phyloP scores from a whole-genome alignment of 2,797 vertebrate genomes.

The Myotis myotis region DNA sequence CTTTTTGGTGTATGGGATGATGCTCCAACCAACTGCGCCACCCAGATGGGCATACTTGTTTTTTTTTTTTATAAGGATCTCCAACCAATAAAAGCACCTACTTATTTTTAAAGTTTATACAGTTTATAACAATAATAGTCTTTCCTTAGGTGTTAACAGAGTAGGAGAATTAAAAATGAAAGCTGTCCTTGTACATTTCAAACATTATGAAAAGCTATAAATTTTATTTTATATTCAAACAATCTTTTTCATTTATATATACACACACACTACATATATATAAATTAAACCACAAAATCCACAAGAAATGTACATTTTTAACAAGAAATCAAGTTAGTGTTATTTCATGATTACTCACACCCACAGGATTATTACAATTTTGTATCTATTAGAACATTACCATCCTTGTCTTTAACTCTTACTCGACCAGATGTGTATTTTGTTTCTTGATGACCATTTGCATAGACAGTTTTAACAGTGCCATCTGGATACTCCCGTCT shows the following conservation, averaged over 20 bases:
- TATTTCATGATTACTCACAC: conserved; percentile 58
- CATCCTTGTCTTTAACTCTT: conserved; percentile 94
- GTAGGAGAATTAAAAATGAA: conserved; percentile 1
- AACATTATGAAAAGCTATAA: conserved; percentile 20
- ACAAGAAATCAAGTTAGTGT: conserved; percentile 59
- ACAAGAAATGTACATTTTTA: conserved; percentile 62
- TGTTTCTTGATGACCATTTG: conserved; percentile 94
- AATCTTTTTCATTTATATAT: conserved; percentile 47
- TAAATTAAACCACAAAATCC: conserved; percentile 59
- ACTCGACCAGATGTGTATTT: conserved; percentile 92
- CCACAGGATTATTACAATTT: conserved; percentile 67
- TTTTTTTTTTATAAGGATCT: neutral
- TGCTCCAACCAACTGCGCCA: neutral
- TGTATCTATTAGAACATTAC: conserved; percentile 91
- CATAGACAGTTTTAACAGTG: conserved; percentile 94
- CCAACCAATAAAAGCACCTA: neutral
- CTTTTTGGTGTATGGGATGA: neutral
- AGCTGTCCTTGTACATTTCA: conserved; percentile 21
- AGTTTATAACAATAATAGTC: neutral
- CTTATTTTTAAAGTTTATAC: neutral
- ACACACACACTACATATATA: conserved; percentile 60
- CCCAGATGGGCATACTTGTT: neutral
- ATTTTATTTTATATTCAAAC: conserved; percentile 65
- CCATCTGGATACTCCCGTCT: conserved; percentile 96
- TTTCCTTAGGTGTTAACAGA: neutral